Percentiles rank a stretch among this genome's conserved stretches.
Evolutionary conservation across 2,797 vertebrate species (phyloP).

Genomic region (Dendrocincla tyrannina): DNA sequence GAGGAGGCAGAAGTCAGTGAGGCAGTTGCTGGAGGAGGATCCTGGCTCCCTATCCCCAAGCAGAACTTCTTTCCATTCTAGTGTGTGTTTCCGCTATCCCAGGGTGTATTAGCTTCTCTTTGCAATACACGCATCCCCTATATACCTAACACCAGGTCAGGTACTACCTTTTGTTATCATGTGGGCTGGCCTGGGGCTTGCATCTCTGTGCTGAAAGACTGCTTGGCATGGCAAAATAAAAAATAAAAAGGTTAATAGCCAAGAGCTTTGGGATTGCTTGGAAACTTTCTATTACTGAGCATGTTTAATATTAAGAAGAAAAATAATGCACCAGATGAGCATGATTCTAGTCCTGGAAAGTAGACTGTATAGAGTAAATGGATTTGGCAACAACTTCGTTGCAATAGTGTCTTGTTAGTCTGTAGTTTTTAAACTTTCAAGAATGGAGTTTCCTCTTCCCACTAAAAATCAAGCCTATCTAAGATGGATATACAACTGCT

Average conservation of each 20-base stretch:
- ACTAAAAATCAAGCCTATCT: not conserved
- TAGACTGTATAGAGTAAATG: not conserved
- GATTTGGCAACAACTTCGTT: not conserved
- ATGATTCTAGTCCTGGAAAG: not conserved
- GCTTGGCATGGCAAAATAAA: slow-evolving; percentile 76
- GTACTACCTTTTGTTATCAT: slow-evolving; percentile 71
- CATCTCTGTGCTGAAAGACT: slow-evolving; percentile 78
- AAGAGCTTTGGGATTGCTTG: slow-evolving; percentile 70
- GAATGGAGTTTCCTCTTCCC: not conserved
- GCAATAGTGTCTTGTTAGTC: not conserved
- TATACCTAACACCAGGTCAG: slow-evolving; percentile 76
- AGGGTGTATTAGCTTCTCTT: slow-evolving; percentile 82
- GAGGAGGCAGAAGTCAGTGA: slow-evolving; percentile 84
- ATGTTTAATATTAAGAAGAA: slow-evolving; percentile 68
- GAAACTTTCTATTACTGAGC: slow-evolving; percentile 77
- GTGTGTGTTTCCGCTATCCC: slow-evolving; percentile 83
- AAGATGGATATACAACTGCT: not conserved
- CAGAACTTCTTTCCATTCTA: slow-evolving; percentile 78
- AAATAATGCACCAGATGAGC: slow-evolving; percentile 50
- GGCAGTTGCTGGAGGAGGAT: slow-evolving; percentile 83
- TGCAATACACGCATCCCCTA: slow-evolving; percentile 71
- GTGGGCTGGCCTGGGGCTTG: slow-evolving; percentile 77
- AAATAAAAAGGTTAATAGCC: not conserved
- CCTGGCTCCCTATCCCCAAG: slow-evolving; percentile 77
- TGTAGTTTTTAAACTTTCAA: not conserved